Evolutionary conservation across 2,113 vertebrate genomes (phyloP).

Genomic region (Pelobates fuscus): DNA sequence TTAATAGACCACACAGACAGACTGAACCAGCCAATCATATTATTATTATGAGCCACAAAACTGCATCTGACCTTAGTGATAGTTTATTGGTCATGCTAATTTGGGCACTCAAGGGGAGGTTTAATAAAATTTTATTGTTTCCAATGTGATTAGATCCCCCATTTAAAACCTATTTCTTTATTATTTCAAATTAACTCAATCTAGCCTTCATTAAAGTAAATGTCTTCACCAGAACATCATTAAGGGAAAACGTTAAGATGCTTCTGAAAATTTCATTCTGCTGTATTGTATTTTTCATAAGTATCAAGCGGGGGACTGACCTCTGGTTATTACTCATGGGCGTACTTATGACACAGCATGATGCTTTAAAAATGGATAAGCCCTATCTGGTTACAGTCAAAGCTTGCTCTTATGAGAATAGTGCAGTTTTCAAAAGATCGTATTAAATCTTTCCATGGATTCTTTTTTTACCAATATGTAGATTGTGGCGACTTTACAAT

Average conservation of each 20-base stretch:
- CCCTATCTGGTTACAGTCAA: not conserved
- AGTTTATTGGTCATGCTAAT: not conserved
- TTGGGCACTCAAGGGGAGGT: not conserved
- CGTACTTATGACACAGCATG: not conserved
- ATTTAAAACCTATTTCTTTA: not conserved
- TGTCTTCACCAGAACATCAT: not conserved
- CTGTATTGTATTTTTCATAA: not conserved
- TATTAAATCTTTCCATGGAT: no score
- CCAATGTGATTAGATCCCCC: not conserved
- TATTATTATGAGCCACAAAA: not conserved
- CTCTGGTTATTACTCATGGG: not conserved
- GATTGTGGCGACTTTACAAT: no score
- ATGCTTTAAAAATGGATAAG: not conserved
- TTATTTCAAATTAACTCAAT: not conserved
- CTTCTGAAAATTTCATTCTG: not conserved
- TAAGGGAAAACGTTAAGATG: not conserved
- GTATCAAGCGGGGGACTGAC: not conserved
- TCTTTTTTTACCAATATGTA: no score
- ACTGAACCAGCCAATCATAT: not conserved
- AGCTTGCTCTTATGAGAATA: not conserved
- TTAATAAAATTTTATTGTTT: not conserved
- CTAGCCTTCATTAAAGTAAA: slow-evolving; percentile 1
- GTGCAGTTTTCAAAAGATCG: no score
- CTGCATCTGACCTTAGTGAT: not conserved
- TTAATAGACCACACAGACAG: no score